Base-by-base conservation (phyloP, 1,140 invertebrate genomes). In the Leptinotarsa lineolata region DNA sequence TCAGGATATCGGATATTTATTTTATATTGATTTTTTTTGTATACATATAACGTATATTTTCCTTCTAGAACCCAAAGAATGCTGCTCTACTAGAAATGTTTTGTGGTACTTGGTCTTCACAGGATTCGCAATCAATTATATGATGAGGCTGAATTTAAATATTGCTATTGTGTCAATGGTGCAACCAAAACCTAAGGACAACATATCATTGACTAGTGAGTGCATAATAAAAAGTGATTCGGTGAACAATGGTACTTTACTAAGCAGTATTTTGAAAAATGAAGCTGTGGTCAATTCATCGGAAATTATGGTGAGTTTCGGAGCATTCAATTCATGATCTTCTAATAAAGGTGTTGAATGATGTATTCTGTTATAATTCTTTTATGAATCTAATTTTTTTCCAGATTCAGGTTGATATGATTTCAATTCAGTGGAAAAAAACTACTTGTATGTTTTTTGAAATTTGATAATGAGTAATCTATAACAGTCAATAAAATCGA, bases 81-180 rank as follows among this genome's bases (percentile, higher is more conserved):
- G 77, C 59, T 78, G 77, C 58, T 67, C 78, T 0, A 68, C 78
- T 13, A 73, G 83, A 61, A 74, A 77, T 15, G 86, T 91, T 13
- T 81, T 92, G 5, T 92, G 91, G 91, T 86, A 88, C 70, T 77
- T 92, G 76, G 87, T 89, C 1, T 95, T 95, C 78, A 86, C 87
- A 72, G 93, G 93, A 5, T 92, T 94, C 74, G 90, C 88, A 4
- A 88, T 92, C 44, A 92, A 95, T 77, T 95, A 95, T 80, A 92
- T 94, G 85, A 86, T 95, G 67, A 86, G 94, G 24, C 92, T 94
- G 21, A 95, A 95, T 83, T 83, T 96, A 15, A 94, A 93, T 79
- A 91, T 96, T n/a, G 93, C 93, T 12, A 94, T 96, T 72, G 93
- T 95, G 13, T 91, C 92, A 20, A 96, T 96, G 93, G 90, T 94